Base-by-base conservation (phyloP, 2,888 invertebrate genomes). In the Heliothis peltigera region DNA sequence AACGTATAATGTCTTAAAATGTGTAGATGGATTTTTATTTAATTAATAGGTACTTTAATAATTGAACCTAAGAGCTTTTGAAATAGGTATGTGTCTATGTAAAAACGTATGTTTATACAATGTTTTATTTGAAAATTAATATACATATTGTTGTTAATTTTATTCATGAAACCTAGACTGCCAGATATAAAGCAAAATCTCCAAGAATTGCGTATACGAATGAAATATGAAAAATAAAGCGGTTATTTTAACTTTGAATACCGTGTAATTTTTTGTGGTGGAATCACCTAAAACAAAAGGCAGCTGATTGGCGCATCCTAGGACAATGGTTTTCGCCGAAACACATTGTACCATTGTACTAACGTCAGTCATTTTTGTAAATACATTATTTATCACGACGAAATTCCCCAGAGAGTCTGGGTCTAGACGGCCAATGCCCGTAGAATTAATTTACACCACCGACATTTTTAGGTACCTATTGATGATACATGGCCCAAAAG, bases 331-430 rank as follows among this genome's bases (percentile, higher is more conserved):
- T 42, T 22, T 46, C 48, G 39, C 22, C 47, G 48, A 42, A 68
- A 67, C 68, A 66, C 52, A 66, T 32, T 19, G 39, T 19, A 21
- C 47, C 42, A 61, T 60, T 64, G 64, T 68, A 46, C 12, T 35
- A 21, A 57, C 47, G 59, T 75, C 56, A 75, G 55, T 61, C 39
- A 63, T 66, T 44, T 64, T 70, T 59, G 35, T 52, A 54, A 52
- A 51, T 74, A 49, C 44, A 60, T 71, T 21, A 61, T 63, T 60
- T 58, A 55, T 22, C 54, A 17, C 51, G 53, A 22, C 4, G n/a
- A 63, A 35, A 71, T 61, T 48, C 68, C 61, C 75, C 35, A 4
- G 71, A 63, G 76, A 63, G 74, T 72, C 69, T 73, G 69, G 64
- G 49, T 43, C 10, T n/a, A 44, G 47, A 54, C 46, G 57, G 47